Percentiles rank a stretch among this genome's conserved stretches.
Evolutionary conservation across 2,888 invertebrate genomes (phyloP).

Genomic region (Andrena flavipes): DNA sequence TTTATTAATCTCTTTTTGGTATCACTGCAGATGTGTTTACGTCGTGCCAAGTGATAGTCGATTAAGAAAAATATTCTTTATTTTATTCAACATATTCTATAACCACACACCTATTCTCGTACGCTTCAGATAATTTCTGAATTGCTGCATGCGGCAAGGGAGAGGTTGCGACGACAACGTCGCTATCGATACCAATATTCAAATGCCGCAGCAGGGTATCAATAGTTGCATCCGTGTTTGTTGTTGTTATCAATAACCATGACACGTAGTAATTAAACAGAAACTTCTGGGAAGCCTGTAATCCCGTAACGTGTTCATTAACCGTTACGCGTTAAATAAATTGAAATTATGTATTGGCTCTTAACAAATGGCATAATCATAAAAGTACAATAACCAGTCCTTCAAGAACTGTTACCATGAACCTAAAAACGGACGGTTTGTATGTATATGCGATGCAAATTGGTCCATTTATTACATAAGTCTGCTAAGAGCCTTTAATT

Average conservation of each 20-base stretch:
- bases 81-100: not conserved
- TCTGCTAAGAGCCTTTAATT: too few relatives aligned
- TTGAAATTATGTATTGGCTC: not conserved
- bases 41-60: not conserved
- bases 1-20: too few relatives aligned
- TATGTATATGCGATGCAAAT: not conserved
- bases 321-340: not conserved
- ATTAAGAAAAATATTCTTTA: not conserved
- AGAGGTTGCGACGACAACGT: conserved; percentile 81
- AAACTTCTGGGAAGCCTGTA: conserved; percentile 80
- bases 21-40: too few relatives aligned
- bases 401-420: too few relatives aligned
- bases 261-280: conserved; percentile 81
- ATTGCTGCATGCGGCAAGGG: conserved; percentile 37
- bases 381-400: too few relatives aligned
- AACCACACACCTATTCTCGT: conserved; percentile 74
- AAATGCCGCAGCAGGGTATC: conserved; percentile 78
- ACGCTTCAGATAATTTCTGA: conserved; percentile 43
- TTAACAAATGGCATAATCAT: not conserved
- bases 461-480: not conserved
- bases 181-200: conserved; percentile 82
- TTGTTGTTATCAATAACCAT: conserved; percentile 81
- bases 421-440: too few relatives aligned
- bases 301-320: not conserved
- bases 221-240: conserved; percentile 75